Evolutionary conservation across 2,113 vertebrate species (phyloP), one percentile per base, ranked within the genome.

Genomic region (Xenotilapia caudafasciata): DNA sequence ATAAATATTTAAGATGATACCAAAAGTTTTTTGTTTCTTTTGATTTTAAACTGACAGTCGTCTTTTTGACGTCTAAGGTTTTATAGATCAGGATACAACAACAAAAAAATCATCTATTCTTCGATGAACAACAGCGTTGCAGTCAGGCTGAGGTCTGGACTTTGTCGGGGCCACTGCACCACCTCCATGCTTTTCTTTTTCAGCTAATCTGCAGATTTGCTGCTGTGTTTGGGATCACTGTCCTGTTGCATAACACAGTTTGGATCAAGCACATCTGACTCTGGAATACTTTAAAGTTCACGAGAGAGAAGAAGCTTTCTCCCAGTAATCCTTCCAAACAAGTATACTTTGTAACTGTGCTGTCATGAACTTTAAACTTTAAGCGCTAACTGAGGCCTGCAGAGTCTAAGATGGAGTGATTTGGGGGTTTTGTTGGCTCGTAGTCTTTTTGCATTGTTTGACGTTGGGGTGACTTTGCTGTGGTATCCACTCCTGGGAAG

Each of bases 111-210:
- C 17, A 14, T 40, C 12, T 70, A 14, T 19, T n/a, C 58, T 62
- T 62, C 9, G 1, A 62, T 12, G 28, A 19, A 62, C 3, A 33
- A 60, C 35, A 42, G 65, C 7, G 3, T 70, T 4, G 12, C 40
- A 17, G 40, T 73, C 68, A 75, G 42, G 0, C 23, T 31, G 42
- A 45, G 38, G 68, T 26, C 38, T 73, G 13, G 38, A 73, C 13
- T 38, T 68, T 0, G 33, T 5, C 0, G 1, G 33, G 62, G 33
- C 2, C 65, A 42, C 21, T 42, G 65, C 65, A 23, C 1, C 38
- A 15, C n/a, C 65, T 70, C 38, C 12, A 0, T 1, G 6, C 65
- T 70, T 42, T 70, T 42, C 5, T 17, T 75, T 47, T 47, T 47
- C 40, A 19, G 14, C 68, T 26, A 11, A 26, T 47, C 40, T 47